Percentiles rank a stretch among this genome's conserved stretches.
Evolutionary conservation across 1,140 invertebrate genomes (phyloP).

Genomic region (Drosophila mayri): DNA sequence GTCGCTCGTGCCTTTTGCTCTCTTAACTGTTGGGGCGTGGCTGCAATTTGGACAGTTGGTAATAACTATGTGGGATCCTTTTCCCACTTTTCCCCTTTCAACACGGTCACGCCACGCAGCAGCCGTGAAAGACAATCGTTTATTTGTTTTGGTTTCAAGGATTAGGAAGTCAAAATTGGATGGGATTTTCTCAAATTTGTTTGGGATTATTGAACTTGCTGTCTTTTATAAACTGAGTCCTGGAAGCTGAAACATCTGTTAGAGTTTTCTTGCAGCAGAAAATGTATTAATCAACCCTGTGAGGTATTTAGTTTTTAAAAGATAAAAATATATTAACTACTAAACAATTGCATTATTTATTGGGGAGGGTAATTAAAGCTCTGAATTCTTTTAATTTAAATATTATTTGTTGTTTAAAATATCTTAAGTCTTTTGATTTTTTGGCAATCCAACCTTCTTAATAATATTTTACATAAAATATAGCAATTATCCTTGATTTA

Average conservation of each 20-base stretch:
- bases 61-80: conserved; percentile 53
- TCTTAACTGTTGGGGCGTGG: conserved; percentile 73
- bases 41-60: conserved; percentile 75
- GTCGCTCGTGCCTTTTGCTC: conserved; percentile 27
- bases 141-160: conserved; percentile 68
- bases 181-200: conserved; percentile 22
- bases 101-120: conserved; percentile 10
- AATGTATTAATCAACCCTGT: not conserved
- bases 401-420: not conserved
- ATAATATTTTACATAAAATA: not conserved
- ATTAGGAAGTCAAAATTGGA: conserved; percentile 52
- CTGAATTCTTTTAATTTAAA: no score
- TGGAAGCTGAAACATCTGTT: conserved; percentile 19
- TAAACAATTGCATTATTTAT: no score
- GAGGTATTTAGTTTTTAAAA: not conserved
- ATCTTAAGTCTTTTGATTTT: not conserved
- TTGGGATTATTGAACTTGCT: conserved; percentile 6
- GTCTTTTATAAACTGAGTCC: not conserved
- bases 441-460: not conserved
- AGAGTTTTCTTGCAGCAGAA: not conserved
- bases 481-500: not conserved
- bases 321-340: not conserved
- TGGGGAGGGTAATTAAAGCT: not conserved
- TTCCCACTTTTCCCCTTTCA: conserved; percentile 25
- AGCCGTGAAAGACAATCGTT: conserved; percentile 52